Evolutionary conservation across 1,140 invertebrate genomes (phyloP), one percentile per base, ranked within the genome.

Genomic region (Rhynchophorus ferrugineus): DNA sequence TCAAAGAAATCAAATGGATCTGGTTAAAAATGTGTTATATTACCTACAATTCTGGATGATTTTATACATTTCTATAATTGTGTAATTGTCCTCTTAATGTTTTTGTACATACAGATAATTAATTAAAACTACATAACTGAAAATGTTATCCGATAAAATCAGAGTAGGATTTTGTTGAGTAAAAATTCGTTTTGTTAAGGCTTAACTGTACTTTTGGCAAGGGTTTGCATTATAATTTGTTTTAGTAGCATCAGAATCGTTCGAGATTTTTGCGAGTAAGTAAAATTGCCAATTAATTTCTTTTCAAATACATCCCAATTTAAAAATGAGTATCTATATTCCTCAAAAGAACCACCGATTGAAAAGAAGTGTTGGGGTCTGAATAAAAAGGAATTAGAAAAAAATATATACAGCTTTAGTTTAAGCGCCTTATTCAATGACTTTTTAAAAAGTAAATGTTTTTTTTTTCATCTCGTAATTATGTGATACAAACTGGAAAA

Each of bases 291-390:
- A 36, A 36, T 36, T 36, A 36, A 36, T 36, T 36, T 36, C 34
- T 3, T 36, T 36, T 36, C 34, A 13, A 13, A 36, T 36, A 13
- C 16, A 11, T 36, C 16, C 3, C 34, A 11, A 36, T 36, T 36
- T 36, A 11, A 36, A 36, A 11, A 36, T n/a, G 34, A 5, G 11
- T 36, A 36, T 36, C n/a, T 36, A 14, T 36, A 36, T 36, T 36
- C 34, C 34, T 36, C 34, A 36, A 36, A 36, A 36, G 34, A 36
- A 3, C 3, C 11, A 13, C 11, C n/a, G 16, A 36, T 13, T 36
- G 34, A 36, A 36, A 36, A 36, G 34, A 36, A 36, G 34, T 36
- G 34, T 36, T 36, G 34, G 34, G 34, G 34, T 36, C 16, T 36
- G 3, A 11, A 36, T 36, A 36, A 36, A 36, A 36, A 36, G 34